These are phyloP conservation scores for Phyto melanocephala DNA, from an alignment of 2,888 invertebrate genomes.

Conservation along the genomic window DNA sequence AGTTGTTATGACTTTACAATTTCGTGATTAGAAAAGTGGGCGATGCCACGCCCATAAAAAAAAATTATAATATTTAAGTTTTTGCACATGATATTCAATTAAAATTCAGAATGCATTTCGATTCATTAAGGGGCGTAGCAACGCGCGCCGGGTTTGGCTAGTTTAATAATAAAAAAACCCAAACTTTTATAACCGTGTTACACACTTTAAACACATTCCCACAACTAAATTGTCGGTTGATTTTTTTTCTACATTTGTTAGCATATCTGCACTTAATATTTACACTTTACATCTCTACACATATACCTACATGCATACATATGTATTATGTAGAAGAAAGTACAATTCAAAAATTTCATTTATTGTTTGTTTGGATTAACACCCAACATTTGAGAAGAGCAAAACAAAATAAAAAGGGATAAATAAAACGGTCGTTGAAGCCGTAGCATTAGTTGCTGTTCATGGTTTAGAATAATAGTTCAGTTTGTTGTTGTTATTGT, in stretches of 20 bases:
- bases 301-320: too few species aligned
- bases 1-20: too few species aligned
- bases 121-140: too few species aligned
- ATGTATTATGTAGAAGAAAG: too few species aligned
- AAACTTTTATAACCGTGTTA: not conserved
- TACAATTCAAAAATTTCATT: conserved; percentile 45
- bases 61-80: too few species aligned
- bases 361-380: conserved; percentile 63
- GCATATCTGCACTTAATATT: conserved; percentile 59
- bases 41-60: too few species aligned
- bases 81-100: too few species aligned
- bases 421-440: conserved; percentile 5
- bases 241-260: conserved; percentile 41
- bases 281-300: conserved; percentile 51
- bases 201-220: conserved; percentile 11
- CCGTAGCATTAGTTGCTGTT: conserved; percentile 7
- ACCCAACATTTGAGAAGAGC: conserved; percentile 43
- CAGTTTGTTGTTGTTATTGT: conserved; percentile 6
- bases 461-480: not conserved
- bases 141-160: too few species aligned
- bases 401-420: not conserved
- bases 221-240: conserved; percentile 45
- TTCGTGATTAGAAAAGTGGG: too few species aligned
- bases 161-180: too few species aligned
- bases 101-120: too few species aligned